These are phyloP conservation scores for Monodelphis domestica DNA, from an alignment of 2,797 vertebrate species.

Conservation along the genomic window DNA sequence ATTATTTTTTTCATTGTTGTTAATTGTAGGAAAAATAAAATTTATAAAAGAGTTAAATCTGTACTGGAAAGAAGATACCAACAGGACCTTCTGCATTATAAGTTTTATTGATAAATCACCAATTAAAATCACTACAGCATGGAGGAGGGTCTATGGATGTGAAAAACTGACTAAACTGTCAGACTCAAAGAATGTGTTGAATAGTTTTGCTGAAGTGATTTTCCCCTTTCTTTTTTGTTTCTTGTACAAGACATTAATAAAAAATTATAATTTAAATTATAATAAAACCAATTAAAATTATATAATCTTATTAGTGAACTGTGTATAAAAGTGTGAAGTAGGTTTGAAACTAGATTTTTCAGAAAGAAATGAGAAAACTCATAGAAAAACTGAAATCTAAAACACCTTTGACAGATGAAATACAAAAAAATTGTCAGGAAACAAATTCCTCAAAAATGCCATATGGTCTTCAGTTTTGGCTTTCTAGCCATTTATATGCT, in stretches of 20 bases:
- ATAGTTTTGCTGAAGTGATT: neutral
- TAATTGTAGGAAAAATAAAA: too few relatives aligned
- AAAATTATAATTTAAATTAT: neutral
- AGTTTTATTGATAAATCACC: neutral
- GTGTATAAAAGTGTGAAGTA: neutral
- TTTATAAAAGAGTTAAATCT: neutral
- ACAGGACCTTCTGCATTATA: neutral
- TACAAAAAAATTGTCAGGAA: constrained; percentile 31
- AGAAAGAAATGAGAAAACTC: neutral
- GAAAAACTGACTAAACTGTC: neutral
- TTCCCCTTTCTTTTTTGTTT: neutral
- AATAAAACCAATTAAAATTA: neutral
- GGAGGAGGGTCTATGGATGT: too few relatives aligned
- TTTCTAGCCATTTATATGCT: constrained; percentile 41
- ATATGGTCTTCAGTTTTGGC: neutral
- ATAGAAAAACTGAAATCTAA: neutral
- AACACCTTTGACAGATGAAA: neutral
- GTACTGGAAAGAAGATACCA: neutral
- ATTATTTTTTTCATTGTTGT: too few relatives aligned
- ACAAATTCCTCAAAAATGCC: neutral
- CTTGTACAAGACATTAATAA: too few relatives aligned
- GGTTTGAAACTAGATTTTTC: neutral
- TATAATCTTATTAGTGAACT: neutral
- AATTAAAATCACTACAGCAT: neutral
- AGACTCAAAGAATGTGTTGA: neutral